phyloP scores from a whole-genome alignment of 2,888 invertebrate genomes.

The Muschampia staudingeri region DNA sequence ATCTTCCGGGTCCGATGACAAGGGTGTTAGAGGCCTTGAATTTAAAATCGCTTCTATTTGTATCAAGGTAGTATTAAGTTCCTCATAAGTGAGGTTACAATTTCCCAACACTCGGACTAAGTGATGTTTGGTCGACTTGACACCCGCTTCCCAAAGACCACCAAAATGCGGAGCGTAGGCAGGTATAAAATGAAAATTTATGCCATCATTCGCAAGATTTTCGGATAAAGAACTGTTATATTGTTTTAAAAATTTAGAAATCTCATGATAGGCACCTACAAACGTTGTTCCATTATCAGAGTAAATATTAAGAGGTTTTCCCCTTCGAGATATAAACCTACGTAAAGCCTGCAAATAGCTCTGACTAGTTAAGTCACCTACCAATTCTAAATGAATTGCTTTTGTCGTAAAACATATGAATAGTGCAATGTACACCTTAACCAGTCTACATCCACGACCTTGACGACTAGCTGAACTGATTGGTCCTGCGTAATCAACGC shows the following conservation, averaged over 20 bases:
- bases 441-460: conserved; percentile 64
- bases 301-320: conserved; percentile 55
- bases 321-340: conserved; percentile 53
- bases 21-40: conserved; percentile 60
- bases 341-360: conserved; percentile 47
- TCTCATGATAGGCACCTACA: conserved; percentile 51
- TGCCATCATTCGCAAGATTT: conserved; percentile 38
- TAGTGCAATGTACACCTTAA: conserved; percentile 57
- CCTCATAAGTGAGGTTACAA: conserved; percentile 61
- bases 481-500: conserved; percentile 66
- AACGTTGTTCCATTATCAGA: conserved; percentile 55
- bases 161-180: conserved; percentile 59
- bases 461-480: conserved; percentile 47
- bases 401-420: conserved; percentile 62
- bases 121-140: conserved; percentile 55
- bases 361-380: conserved; percentile 57
- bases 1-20: conserved; percentile 58
- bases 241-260: conserved; percentile 40
- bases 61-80: conserved; percentile 55
- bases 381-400: conserved; percentile 57
- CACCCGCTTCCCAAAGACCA: conserved; percentile 53
- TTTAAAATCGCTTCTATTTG: conserved; percentile 65
- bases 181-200: conserved; percentile 55
- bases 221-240: conserved; percentile 40
- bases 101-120: conserved; percentile 57